Base-by-base conservation (phyloP, 2,888 invertebrate species). In the Nymphalis polychloros region DNA sequence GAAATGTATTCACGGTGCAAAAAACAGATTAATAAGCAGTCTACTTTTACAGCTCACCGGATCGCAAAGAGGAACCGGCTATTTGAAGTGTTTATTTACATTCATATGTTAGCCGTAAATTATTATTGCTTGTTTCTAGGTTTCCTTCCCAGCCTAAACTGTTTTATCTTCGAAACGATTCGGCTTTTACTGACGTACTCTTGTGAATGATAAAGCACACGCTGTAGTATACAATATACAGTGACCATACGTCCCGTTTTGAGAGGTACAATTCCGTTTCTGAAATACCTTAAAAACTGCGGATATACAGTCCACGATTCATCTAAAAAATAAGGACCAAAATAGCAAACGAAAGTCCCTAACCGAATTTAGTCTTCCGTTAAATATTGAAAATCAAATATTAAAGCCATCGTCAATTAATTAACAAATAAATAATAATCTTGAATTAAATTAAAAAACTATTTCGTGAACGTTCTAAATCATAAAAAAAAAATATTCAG, bases 191-290 rank as follows among this genome's bases (percentile, higher is more conserved):
- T 81, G 79, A 78, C 84, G 82, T 52, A 23, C 83, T 84, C 82
- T 84, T 74, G 80, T 81, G 81, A 88, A 85, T 87, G 88, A 88
- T 88, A 87, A 78, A 87, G 81, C 80, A 81, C 88, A 86, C 76
- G 73, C 81, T 77, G 81, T 64, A 53, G 8, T 23, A 52, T 16
- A 52, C 52, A 48, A 47, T 20, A 53, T 47, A 60, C 59, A 23
- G 41, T 49, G 35, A 49, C 49, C n/a, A 48, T 50, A 46, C 20
- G 59, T 59, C 4, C 41, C 13, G 41, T 41, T 13, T 41, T 41
- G 41, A 41, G 13, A 3, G 13, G 41, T 13, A 41, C 41, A 41
- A 4, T 10, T 13, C 41, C 41, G 41, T 41, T 4, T 41, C 10
- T 41, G 2, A 10, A 41, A 8, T 41, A 41, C 35, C 35, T 31